Evolutionary conservation across 2,888 invertebrate species (phyloP), one percentile per base, ranked within the genome.

Genomic region (Heliconius erato): DNA sequence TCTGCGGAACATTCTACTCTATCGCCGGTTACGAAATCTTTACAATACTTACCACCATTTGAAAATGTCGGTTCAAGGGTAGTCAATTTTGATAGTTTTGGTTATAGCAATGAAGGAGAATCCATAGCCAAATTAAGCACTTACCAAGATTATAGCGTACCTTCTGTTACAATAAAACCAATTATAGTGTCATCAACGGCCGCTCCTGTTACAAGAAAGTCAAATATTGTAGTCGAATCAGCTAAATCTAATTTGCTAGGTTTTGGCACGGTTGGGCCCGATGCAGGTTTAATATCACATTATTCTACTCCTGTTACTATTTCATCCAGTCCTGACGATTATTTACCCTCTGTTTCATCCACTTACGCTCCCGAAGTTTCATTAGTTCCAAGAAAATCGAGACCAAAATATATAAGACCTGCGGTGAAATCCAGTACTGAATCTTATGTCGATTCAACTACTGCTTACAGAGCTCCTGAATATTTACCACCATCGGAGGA

Each of bases 201-300:
- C 59, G 83, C 83, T n/a, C 87, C 86, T 69, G 28, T 83, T 76
- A 74, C 78, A 68, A 86, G 87, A 80, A 85, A 88, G 84, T 93
- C 93, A 80, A 95, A 95, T 83, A 92, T 95, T 79, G 94, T 95
- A 0, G 91, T 95, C 23, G 89, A 94, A 89, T 92, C 90, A 12
- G 92, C 94, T 1, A 95, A 95, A 84, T 92, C 94, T 49, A 92
- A 95, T 80, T 88, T 92, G 74, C 89, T 94, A 69, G 93, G 94
- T 49, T 94, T 92, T 83, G 93, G 92, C 72, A 91, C 93, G 12
- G 92, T 91, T 9, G 94, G 92, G 16, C 89, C 91, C 77, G 92
- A 95, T 74, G 93, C 93, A 82, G 94, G 94, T 23, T 87, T 94
- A 84, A 90, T 94, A 4, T 91, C 92, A 85, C 11, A 91, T 35